A percentile compares a stretch with the other conserved stretches of the same genome.
Evolutionary conservation across 2,888 invertebrate genomes (phyloP).

Genomic region (Tholera decimalis): DNA sequence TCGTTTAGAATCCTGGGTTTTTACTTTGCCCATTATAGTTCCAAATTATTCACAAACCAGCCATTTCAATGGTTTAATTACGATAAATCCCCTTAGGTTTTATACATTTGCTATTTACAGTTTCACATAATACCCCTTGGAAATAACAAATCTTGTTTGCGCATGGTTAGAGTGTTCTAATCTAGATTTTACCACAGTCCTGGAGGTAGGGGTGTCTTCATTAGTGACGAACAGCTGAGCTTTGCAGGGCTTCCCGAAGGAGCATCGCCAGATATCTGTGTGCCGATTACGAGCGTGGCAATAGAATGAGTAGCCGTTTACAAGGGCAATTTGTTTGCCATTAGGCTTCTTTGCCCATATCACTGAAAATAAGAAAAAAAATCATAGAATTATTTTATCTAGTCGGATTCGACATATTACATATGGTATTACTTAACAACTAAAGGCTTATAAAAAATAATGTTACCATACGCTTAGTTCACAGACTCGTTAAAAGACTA

Average conservation of each 20-base stretch:
- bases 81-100: no score
- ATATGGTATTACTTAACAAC: no score
- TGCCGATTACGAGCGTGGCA: slow-evolving; percentile 39
- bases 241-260: slow-evolving; percentile 67
- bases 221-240: slow-evolving; percentile 58
- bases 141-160: slow-evolving; percentile 2
- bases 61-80: no score
- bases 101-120: not conserved
- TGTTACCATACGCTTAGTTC: no score
- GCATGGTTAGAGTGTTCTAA: not conserved
- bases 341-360: slow-evolving; percentile 47
- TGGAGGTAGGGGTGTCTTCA: slow-evolving; percentile 2
- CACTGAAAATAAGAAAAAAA: no score
- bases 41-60: no score
- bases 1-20: no score
- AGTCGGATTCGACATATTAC: no score
- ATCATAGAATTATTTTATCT: no score
- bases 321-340: slow-evolving; percentile 65
- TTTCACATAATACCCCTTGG: slow-evolving; percentile 5
- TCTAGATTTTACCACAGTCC: slow-evolving; percentile 8
- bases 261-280: slow-evolving; percentile 66
- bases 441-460: no score
- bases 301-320: slow-evolving; percentile 69
- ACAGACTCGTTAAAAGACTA: no score
- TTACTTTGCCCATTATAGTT: no score